Evolutionary conservation across 2,797 vertebrate species (phyloP).

Genomic region (Oreonectes daqikongensis): DNA sequence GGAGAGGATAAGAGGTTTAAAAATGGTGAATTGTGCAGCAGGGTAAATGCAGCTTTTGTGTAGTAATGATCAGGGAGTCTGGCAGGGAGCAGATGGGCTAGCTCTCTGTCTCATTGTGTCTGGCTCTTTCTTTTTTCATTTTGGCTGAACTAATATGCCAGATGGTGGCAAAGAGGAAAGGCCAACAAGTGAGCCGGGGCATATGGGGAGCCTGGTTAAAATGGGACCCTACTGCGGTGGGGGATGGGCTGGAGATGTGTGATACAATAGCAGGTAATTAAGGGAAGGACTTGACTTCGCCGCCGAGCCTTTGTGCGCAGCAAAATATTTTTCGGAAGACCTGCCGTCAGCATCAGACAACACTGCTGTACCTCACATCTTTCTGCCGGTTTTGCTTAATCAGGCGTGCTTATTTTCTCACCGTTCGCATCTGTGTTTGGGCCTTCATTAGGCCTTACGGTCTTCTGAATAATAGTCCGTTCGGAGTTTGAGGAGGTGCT

Average conservation of each 20-base stretch:
- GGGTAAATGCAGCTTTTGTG: constrained; percentile 94
- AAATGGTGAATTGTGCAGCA: constrained; percentile 79
- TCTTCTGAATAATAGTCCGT: constrained; percentile 58
- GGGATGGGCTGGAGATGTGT: constrained; percentile 70
- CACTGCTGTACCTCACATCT: constrained; percentile 47
- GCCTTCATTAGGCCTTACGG: constrained; percentile 40
- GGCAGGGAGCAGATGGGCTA: constrained; percentile 90
- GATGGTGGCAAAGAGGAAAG: constrained; percentile 92
- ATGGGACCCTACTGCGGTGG: constrained; percentile 87
- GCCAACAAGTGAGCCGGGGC: constrained; percentile 94
- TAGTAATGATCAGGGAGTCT: constrained; percentile 83
- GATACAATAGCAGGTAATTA: constrained; percentile 83
- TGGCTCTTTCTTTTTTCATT: constrained; percentile 68
- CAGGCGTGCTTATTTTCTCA: constrained; percentile 48
- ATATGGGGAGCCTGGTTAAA: constrained; percentile 99
- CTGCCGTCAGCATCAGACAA: constrained; percentile 54
- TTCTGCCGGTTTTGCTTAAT: constrained; percentile 52
- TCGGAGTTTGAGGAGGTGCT: neutral
- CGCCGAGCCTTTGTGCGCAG: constrained; percentile 52
- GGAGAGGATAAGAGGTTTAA: constrained; percentile 88
- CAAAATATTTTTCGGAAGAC: constrained; percentile 60
- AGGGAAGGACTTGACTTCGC: constrained; percentile 78
- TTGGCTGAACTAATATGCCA: constrained; percentile 91
- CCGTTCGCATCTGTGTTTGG: constrained; percentile 52
- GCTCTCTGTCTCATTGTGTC: constrained; percentile 83